Percentiles rank a stretch among this genome's conserved stretches.
phyloP scores from a whole-genome alignment of 1,140 invertebrate species.

The Notospermus geniculatus region DNA sequence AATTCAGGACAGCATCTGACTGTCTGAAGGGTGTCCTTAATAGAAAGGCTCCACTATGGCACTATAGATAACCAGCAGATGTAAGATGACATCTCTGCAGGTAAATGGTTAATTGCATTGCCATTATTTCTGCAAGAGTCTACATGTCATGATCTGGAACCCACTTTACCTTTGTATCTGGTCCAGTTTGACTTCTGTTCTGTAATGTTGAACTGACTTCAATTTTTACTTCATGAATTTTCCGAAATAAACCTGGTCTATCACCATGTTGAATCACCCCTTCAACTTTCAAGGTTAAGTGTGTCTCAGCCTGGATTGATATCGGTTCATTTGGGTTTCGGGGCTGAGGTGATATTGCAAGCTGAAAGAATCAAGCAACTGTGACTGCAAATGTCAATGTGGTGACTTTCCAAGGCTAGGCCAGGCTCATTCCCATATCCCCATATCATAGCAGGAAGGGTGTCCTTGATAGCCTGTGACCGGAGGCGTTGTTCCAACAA shows the following conservation, averaged over 20 bases:
- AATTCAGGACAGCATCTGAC: no score
- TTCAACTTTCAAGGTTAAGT: conserved; percentile 81
- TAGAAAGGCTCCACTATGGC: no score
- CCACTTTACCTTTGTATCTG: conserved; percentile 61
- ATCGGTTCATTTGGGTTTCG: conserved; percentile 73
- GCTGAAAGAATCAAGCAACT: conserved; percentile 52
- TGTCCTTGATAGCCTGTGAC: background rate
- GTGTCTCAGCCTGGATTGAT: conserved; percentile 71
- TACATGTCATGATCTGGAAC: no score
- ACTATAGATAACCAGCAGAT: no score
- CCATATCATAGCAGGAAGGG: no score
- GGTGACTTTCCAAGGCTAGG: background rate
- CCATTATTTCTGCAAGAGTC: no score
- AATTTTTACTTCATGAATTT: conserved; percentile 70
- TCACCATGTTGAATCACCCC: conserved; percentile 74
- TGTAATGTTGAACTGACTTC: conserved; percentile 68
- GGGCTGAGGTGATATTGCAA: conserved; percentile 82
- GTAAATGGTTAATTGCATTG: no score
- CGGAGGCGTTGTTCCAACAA: no score
- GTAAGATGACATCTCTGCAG: no score
- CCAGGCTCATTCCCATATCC: background rate
- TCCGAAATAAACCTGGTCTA: conserved; percentile 65
- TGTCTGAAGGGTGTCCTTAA: no score
- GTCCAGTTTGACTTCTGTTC: conserved; percentile 50
- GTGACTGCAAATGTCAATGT: background rate